Conservation (phyloP, 1,140 invertebrate species). For the Colletes gigas region DNA sequence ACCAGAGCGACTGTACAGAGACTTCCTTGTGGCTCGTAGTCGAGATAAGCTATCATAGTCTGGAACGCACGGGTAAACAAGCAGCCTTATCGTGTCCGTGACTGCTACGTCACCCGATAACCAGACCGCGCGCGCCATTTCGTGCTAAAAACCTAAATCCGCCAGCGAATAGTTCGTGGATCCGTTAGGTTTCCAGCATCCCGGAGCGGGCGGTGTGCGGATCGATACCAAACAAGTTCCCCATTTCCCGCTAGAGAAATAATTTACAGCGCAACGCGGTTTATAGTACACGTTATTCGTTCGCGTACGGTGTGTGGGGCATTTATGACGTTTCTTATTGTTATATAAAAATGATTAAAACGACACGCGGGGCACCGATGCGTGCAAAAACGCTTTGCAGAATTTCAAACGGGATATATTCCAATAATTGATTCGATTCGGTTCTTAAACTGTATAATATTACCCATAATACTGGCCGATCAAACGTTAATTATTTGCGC, state of each 20-base stretch:
- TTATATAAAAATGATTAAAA: too few relatives aligned
- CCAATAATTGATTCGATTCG: too few relatives aligned
- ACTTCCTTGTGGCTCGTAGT: constrained; percentile 65
- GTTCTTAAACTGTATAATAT: too few relatives aligned
- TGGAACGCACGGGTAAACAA: constrained; percentile 65
- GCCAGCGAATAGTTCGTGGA: constrained; percentile 26
- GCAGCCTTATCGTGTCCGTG: constrained; percentile 49
- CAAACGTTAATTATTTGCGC: too few relatives aligned
- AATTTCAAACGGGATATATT: too few relatives aligned
- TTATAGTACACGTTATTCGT: too few relatives aligned
- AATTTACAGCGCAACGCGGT: not conserved
- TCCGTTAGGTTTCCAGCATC: not conserved
- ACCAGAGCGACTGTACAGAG: constrained; percentile 57
- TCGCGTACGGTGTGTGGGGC: too few relatives aligned
- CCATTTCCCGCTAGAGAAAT: not conserved
- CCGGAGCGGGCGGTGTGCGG: not conserved
- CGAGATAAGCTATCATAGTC: constrained; percentile 69
- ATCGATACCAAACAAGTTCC: not conserved
- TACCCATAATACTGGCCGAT: too few relatives aligned
- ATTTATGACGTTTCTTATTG: too few relatives aligned
- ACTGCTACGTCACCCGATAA: constrained; percentile 63
- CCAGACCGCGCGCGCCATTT: constrained; percentile 41
- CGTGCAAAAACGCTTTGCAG: too few relatives aligned
- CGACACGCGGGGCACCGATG: too few relatives aligned
- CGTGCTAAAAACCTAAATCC: constrained; percentile 63